Evolutionary conservation across 1,140 invertebrate genomes (phyloP), one percentile per base, ranked within the genome.

Genomic region (Meloidogyne hapla): DNA sequence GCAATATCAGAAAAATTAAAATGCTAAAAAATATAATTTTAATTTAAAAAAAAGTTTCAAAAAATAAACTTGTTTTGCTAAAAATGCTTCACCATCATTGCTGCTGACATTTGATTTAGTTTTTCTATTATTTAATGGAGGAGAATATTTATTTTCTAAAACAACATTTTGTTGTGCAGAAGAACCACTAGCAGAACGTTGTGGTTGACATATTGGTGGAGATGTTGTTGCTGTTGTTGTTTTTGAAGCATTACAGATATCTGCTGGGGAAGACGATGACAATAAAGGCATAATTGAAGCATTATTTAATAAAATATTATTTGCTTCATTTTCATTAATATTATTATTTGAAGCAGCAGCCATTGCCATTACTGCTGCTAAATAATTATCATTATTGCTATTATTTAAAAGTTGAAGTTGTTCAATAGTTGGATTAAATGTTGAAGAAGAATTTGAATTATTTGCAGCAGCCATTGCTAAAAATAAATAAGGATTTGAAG

Each of bases 1-100:
- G 71, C 56, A 33, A 73, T 73, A 64, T 73, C 23, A 61, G 71
- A 73, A n/a, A 73, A 73, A 64, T 73, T 73, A 64, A 73, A 73
- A 21, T 73, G 71, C 26, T 73, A 40, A 28, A 40, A 38, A 67
- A 66, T n/a, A 40, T 3, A n/a, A 18, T 33, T 5, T 5, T 67
- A 23, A 38, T 4, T 33, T n/a, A 25, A 42, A 38, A 5, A 23
- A 23, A 23, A 23, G 62, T 23, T 23, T 26, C 9, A n/a, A n/a
- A n/a, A n/a, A n/a, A n/a, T n/a, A n/a, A n/a, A 63, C 62, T 21
- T 67, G 65, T 67, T 38, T 38, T 38, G 21, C 5, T 15, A 66
- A 40, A 66, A n/a, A 21, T 42, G 28, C 21, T 38, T 67, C 40
- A n/a, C 28, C 28, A 67, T n/a, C 28, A 67, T n/a, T 38, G 40